These are phyloP conservation scores for Tillus elongatus DNA, from an alignment of 2,888 invertebrate genomes.

Conservation along the genomic window DNA sequence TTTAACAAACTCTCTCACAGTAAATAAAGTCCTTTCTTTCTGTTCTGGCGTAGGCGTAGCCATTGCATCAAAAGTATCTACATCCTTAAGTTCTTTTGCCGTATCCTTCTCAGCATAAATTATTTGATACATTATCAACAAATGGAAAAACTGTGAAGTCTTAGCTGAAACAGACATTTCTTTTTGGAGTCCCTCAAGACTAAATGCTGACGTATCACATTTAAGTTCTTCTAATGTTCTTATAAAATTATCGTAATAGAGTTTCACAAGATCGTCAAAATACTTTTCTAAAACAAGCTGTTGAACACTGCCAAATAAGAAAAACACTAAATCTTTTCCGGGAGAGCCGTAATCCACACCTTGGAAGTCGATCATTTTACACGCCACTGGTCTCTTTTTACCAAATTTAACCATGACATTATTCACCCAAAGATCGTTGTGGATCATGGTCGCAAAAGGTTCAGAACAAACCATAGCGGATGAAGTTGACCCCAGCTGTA, in stretches of 20 bases:
- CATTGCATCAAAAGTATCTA: too few species aligned
- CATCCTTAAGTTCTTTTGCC: constrained; percentile 35
- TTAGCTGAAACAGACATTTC: constrained; percentile 34
- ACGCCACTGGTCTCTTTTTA: constrained; percentile 15
- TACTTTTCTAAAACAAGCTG: neutral
- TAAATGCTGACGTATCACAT: constrained; percentile 29
- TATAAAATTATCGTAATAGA: constrained; percentile 12
- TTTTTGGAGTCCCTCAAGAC: constrained; percentile 30
- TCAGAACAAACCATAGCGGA: too few species aligned
- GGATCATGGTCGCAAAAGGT: constrained; percentile 46
- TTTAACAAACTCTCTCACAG: too few species aligned
- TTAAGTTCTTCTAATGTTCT: constrained; percentile 8
- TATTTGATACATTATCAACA: too few species aligned
- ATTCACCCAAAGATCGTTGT: constrained; percentile 52
- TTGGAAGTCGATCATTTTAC: constrained; percentile 29
- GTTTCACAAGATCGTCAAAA: neutral
- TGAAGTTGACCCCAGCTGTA: neutral
- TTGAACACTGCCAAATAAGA: constrained; percentile 16
- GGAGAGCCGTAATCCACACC: constrained; percentile 22
- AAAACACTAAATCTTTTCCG: constrained; percentile 24
- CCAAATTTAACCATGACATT: constrained; percentile 46
- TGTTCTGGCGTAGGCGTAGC: too few species aligned
- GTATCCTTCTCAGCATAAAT: constrained; percentile 39
- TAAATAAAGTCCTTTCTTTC: too few species aligned
- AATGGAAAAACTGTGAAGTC: constrained; percentile 36